Base-by-base conservation (phyloP, 2,888 invertebrate genomes). In the Cenopis cana region DNA sequence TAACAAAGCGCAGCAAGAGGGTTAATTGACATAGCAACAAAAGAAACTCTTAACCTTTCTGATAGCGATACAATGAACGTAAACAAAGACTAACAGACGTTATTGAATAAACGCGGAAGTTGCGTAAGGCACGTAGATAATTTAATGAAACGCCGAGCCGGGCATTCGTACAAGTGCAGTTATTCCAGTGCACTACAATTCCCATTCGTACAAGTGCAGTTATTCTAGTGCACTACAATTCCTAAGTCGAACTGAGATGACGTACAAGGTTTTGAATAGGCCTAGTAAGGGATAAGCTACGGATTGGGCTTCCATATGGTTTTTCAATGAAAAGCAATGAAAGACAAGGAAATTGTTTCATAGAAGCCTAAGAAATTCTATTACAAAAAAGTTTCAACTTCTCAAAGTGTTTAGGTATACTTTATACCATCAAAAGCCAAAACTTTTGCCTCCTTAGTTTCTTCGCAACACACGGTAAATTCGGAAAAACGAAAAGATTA, bases 201-300 rank as follows among this genome's bases (percentile, higher is more conserved):
- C n/a, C n/a, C 72, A 86, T 78, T 76, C 85, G 64, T 81, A 84
- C 76, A 80, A 85, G 77, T 82, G 82, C 79, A 74, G 77, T 77
- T 82, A 82, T 80, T 83, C 76, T 79, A 69, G 78, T 74, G 70
- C 73, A 72, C 77, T 75, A 73, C 77, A 74, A 74, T 71, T 73
- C 62, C 72, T 79, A 75, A 76, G 72, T 73, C 73, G 41, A 18
- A n/a, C 12, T 60, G 38, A 36, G 18, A 55, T 81, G 82, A 85
- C 82, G 83, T 75, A n/a, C n/a, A 76, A 82, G 20, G 74, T 67
- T 46, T 67, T 79, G 75, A 80, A 80, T 80, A 74, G 77, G 68
- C 17, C n/a, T 49, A 14, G 29, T 64, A 52, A 14, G 29, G 65
- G 41, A 12, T 50, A 9, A 36, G 14, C 33, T 52, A n/a, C n/a